Evolutionary conservation across 1,140 invertebrate genomes (phyloP).

Genomic region (Pseudomyrmex cubaensis): DNA sequence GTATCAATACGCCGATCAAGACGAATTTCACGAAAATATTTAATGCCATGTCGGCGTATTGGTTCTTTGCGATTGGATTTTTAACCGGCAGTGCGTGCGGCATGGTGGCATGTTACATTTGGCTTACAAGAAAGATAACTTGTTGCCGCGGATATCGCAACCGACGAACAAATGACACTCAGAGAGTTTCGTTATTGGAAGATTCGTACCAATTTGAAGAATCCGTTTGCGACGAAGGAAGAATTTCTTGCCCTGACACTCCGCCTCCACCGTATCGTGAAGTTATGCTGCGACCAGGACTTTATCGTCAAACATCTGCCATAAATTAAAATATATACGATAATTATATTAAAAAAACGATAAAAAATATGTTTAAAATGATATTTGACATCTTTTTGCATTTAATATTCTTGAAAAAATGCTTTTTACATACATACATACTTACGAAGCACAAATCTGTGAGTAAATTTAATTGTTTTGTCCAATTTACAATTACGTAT

Average conservation of each 20-base stretch:
- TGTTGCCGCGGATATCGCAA: slow-evolving; percentile 49
- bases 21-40: not conserved
- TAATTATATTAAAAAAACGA: slow-evolving; percentile 16
- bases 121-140: slow-evolving; percentile 70
- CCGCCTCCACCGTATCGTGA: slow-evolving; percentile 82
- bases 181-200: slow-evolving; percentile 75
- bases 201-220: slow-evolving; percentile 57
- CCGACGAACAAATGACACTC: slow-evolving; percentile 62
- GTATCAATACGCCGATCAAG: not conserved
- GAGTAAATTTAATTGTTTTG: too few species aligned
- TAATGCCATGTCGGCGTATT: slow-evolving; percentile 71
- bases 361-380: not conserved
- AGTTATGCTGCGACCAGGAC: slow-evolving; percentile 76
- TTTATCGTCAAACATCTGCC: slow-evolving; percentile 51
- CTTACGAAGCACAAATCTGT: not conserved
- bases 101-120: slow-evolving; percentile 76
- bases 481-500: too few species aligned
- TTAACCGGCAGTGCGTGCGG: slow-evolving; percentile 74
- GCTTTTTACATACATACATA: not conserved
- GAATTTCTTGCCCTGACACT: slow-evolving; percentile 76
- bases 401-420: too few species aligned
- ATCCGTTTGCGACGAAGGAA: slow-evolving; percentile 14
- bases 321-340: slow-evolving; percentile 46
- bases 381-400: too few species aligned
- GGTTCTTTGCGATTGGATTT: slow-evolving; percentile 77